Conservation (phyloP, 2,113 vertebrate genomes). For the Dolichallabes microphthalmus region DNA sequence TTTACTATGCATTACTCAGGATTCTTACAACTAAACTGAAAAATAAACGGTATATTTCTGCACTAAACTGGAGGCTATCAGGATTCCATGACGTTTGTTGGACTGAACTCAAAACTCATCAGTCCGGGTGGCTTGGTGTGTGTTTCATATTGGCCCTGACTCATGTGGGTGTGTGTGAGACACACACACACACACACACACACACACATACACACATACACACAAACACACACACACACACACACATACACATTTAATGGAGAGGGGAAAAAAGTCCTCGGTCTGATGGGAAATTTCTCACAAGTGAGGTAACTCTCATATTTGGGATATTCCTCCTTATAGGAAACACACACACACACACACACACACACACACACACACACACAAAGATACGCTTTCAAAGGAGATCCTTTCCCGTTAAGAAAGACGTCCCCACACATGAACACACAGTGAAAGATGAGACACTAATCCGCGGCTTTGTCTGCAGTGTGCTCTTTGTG, state of each 20-base stretch:
- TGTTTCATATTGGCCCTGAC: background rate
- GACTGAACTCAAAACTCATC: background rate
- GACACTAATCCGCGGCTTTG: slow-evolving; percentile 3
- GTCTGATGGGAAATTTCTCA: slow-evolving; percentile 47
- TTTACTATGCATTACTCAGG: background rate
- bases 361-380: slow-evolving; percentile 10
- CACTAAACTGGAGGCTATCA: background rate
- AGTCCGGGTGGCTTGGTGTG: background rate
- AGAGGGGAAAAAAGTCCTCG: slow-evolving; percentile 17
- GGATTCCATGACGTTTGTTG: background rate
- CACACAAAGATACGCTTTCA: background rate
- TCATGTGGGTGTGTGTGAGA: slow-evolving; percentile 5
- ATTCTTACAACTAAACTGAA: background rate
- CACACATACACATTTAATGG: slow-evolving; percentile 5
- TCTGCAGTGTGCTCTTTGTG: background rate
- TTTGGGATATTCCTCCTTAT: slow-evolving; percentile 33
- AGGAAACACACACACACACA: slow-evolving; percentile 33
- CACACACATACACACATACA: slow-evolving; percentile 2
- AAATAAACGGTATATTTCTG: background rate
- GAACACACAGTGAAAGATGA: background rate
- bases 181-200: background rate
- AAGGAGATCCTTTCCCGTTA: background rate
- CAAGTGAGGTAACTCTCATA: slow-evolving; percentile 46
- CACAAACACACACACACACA: background rate
- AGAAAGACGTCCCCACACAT: slow-evolving; percentile 14